Conservation (phyloP, 2,113 vertebrate species). For the Talpa occidentalis region DNA sequence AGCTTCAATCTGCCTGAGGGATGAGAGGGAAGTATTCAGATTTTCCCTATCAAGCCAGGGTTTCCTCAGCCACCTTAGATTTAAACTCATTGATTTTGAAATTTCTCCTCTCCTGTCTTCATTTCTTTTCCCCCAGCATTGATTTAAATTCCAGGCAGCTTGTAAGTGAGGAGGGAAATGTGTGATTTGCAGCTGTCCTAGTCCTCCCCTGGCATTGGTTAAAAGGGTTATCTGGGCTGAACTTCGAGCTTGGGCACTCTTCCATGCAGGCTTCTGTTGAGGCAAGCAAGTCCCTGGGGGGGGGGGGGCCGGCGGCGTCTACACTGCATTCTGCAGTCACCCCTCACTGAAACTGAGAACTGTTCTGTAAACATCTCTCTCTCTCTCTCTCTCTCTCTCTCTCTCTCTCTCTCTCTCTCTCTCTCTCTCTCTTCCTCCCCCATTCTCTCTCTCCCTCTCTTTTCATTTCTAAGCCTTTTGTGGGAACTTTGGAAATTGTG, state of each 20-base stretch:
- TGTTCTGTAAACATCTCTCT: background rate
- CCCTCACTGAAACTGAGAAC: background rate
- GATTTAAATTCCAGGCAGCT: background rate
- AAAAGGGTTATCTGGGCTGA: background rate
- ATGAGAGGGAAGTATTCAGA: background rate
- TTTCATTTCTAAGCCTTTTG: background rate
- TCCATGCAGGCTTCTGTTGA: background rate
- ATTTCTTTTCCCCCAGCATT: background rate
- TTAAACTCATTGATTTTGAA: background rate
- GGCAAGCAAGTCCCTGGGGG: background rate
- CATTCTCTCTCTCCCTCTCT: background rate
- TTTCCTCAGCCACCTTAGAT: background rate
- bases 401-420: too few species aligned
- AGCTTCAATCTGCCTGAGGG: background rate
- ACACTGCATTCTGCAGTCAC: background rate
- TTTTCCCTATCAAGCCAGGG: background rate
- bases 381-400: background rate
- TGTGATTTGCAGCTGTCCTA: background rate
- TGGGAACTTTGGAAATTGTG: background rate
- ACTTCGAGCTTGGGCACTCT: background rate
- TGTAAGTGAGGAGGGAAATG: background rate
- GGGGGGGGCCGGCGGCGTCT: too few species aligned
- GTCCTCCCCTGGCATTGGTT: background rate
- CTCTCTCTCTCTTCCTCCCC: background rate
- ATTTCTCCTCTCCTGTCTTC: background rate